phyloP scores from a whole-genome alignment of 2,113 vertebrate genomes.

The Rhabdomys dilectus region DNA sequence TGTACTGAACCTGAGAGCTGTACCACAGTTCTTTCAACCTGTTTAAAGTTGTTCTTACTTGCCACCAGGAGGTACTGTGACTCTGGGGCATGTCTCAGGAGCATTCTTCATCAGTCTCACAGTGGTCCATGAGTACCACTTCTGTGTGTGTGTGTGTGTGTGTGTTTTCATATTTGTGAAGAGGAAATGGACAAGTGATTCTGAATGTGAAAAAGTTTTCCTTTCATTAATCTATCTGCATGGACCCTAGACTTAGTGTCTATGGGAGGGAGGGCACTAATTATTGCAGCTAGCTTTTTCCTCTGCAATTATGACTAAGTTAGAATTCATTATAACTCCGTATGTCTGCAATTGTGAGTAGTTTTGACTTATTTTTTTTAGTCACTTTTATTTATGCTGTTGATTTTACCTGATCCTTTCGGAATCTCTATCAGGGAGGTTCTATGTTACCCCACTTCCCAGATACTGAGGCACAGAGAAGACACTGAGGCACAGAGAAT shows the following conservation, averaged over 20 bases:
- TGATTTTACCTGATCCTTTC: neutral
- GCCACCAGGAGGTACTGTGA: neutral
- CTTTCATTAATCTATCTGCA: neutral
- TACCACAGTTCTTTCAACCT: neutral
- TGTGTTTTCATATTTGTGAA: neutral
- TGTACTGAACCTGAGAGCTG: neutral
- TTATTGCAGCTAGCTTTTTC: constrained; percentile 2
- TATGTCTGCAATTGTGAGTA: neutral
- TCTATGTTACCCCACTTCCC: neutral
- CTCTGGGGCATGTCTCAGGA: neutral
- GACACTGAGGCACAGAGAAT: neutral
- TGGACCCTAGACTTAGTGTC: neutral
- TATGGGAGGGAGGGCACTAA: neutral
- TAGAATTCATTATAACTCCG: neutral
- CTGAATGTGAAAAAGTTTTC: neutral
- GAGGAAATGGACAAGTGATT: neutral
- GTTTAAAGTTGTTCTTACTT: neutral
- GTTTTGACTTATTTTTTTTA: neutral
- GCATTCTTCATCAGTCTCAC: neutral
- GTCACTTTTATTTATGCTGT: neutral
- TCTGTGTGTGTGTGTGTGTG: too few species aligned
- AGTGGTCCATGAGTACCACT: neutral
- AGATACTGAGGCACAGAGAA: neutral
- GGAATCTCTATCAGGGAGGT: neutral
- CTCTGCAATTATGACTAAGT: constrained; percentile 1